phyloP scores from a whole-genome alignment of 2,113 vertebrate species.

The Rhinopomastus cyanomelas region DNA sequence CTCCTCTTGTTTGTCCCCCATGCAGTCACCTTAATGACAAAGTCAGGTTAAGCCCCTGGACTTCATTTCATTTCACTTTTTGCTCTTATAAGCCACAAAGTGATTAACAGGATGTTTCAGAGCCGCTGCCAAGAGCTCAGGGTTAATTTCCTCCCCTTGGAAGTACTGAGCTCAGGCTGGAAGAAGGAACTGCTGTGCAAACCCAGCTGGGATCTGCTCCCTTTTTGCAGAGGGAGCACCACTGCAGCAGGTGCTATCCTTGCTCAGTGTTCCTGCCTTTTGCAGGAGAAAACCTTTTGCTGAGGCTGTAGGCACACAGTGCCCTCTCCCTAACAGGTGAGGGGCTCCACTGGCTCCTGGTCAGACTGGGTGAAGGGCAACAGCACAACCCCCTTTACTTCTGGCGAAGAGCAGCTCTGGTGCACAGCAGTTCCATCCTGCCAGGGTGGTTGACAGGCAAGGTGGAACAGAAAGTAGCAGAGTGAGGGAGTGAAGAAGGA shows the following conservation, averaged over 20 bases:
- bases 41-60: neutral
- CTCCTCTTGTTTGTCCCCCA: neutral
- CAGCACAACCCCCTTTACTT: neutral
- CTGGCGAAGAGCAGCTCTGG: neutral
- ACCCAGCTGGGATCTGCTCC: neutral
- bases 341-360: rapidly evolving
- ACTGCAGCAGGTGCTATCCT: neutral
- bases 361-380: neutral
- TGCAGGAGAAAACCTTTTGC: neutral
- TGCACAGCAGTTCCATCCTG: neutral
- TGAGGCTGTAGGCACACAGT: rapidly evolving
- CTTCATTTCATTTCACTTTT: neutral
- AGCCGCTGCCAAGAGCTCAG: neutral
- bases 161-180: neutral
- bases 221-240: neutral
- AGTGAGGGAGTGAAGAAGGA: slow-evolving; percentile 18
- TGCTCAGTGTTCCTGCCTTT: neutral
- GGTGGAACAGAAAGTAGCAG: neutral
- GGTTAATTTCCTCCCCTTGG: slow-evolving; percentile 6
- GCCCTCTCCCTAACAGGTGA: neutral
- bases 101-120: slow-evolving; percentile 35
- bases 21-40: neutral
- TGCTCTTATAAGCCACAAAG: neutral
- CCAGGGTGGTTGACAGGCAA: neutral
- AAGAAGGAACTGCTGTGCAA: neutral